A percentile compares a stretch with the other conserved stretches of the same genome.
Conservation (phyloP, 2,797 vertebrate genomes). For the Anabas testudineus region DNA sequence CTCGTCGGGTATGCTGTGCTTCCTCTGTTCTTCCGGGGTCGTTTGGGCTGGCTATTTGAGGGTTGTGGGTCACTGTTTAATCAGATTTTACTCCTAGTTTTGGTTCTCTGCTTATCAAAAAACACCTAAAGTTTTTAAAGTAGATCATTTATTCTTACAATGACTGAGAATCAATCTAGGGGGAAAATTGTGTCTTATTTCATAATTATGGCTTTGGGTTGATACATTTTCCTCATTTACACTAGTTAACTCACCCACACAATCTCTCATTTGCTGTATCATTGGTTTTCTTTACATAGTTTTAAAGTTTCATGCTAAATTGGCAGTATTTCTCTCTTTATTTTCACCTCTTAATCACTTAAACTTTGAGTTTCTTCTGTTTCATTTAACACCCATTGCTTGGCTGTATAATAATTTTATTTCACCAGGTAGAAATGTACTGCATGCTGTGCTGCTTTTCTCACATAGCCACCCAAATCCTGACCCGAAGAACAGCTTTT, state of each 20-base stretch:
- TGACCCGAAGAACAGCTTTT: slow-evolving; percentile 76
- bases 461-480: slow-evolving; percentile 83
- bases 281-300: slow-evolving; percentile 50
- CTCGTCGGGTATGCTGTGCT: slow-evolving; percentile 99
- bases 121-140: too few species aligned
- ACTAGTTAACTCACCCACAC: slow-evolving; percentile 49
- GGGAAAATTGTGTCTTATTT: slow-evolving; percentile 58
- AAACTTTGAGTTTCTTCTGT: slow-evolving; percentile 38
- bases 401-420: slow-evolving; percentile 34
- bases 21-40: slow-evolving; percentile 94
- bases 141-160: background rate
- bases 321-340: slow-evolving; percentile 11
- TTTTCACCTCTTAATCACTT: slow-evolving; percentile 49
- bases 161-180: slow-evolving; percentile 60
- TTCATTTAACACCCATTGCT: slow-evolving; percentile 62
- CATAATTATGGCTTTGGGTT: slow-evolving; percentile 59
- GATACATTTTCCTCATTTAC: slow-evolving; percentile 68
- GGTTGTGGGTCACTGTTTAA: slow-evolving; percentile 67
- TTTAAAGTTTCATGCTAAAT: slow-evolving; percentile 47
- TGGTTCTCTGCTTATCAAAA: slow-evolving; percentile 42
- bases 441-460: slow-evolving; percentile 72
- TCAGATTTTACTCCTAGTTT: slow-evolving; percentile 61
- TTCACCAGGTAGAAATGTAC: slow-evolving; percentile 31
- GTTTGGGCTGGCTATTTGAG: slow-evolving; percentile 87
- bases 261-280: slow-evolving; percentile 50